phyloP scores from a whole-genome alignment of 2,888 invertebrate genomes.

The Spodoptera picta region DNA sequence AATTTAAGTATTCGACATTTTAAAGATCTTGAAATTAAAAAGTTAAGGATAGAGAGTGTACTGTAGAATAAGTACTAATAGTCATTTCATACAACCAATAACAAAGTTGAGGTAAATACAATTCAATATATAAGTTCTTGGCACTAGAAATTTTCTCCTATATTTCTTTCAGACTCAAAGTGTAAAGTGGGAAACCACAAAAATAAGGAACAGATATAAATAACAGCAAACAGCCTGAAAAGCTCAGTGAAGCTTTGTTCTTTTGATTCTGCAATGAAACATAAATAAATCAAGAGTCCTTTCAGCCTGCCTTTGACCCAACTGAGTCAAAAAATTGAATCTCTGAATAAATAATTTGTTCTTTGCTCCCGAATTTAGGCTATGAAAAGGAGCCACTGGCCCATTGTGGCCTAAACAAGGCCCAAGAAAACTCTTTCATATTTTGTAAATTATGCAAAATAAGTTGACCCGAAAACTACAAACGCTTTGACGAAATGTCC shows the following conservation, averaged over 20 bases:
- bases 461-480: constrained; percentile 44
- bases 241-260: constrained; percentile 27
- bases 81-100: too few species aligned
- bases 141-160: too few species aligned
- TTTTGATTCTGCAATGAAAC: constrained; percentile 37
- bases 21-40: too few species aligned
- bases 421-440: constrained; percentile 40
- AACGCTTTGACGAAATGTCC: constrained; percentile 28
- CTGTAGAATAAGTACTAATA: too few species aligned
- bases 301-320: constrained; percentile 23
- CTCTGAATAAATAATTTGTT: constrained; percentile 49
- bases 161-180: too few species aligned
- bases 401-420: constrained; percentile 35
- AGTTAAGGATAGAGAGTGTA: too few species aligned
- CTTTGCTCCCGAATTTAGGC: constrained; percentile 28
- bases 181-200: too few species aligned
- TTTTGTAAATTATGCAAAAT: constrained; percentile 46
- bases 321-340: constrained; percentile 47
- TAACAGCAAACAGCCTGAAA: constrained; percentile 22
- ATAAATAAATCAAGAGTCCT: constrained; percentile 52
- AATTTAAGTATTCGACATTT: too few species aligned
- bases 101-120: too few species aligned
- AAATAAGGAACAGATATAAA: constrained; percentile 1
- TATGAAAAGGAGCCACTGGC: constrained; percentile 31
- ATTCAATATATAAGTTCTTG: too few species aligned